These are phyloP conservation scores for Schlechtendalia chinensis DNA, from an alignment of 1,140 invertebrate genomes.

Conservation along the genomic window DNA sequence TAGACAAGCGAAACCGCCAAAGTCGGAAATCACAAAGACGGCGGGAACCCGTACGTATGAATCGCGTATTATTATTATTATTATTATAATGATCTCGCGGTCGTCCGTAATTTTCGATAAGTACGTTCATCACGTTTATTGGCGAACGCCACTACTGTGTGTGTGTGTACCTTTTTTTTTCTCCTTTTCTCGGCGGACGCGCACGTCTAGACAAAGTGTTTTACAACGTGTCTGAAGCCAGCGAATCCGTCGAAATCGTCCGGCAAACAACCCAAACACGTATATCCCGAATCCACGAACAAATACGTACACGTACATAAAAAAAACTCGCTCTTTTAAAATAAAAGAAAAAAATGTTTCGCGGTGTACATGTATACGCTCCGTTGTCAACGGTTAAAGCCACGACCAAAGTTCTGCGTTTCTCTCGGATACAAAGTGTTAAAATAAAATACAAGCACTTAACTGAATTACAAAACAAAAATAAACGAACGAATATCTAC, in stretches of 20 bases:
- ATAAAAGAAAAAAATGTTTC: neutral
- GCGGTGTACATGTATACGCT: neutral
- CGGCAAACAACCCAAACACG: neutral
- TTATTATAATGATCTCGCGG: neutral
- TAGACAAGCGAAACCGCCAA: neutral
- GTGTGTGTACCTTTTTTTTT: no score
- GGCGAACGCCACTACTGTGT: no score
- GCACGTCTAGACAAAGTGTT: no score
- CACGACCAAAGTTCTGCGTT: no score
- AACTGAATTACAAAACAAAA: conserved; percentile 18
- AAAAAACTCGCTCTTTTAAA: neutral
- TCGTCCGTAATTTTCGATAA: neutral
- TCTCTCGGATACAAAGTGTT: no score
- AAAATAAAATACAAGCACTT: conserved; percentile 11
- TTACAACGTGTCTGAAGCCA: no score
- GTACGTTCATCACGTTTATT: neutral
- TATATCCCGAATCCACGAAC: neutral
- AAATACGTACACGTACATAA: neutral
- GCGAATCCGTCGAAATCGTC: no score
- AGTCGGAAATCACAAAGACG: neutral
- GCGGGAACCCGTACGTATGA: neutral
- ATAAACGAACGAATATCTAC: neutral
- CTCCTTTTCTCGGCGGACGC: no score
- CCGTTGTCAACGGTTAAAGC: no score
- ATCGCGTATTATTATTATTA: conserved; percentile 1